Base-by-base conservation (phyloP, 37 sponge, comb jelly and placozoan species). In the Petrosia ficiformis region DNA sequence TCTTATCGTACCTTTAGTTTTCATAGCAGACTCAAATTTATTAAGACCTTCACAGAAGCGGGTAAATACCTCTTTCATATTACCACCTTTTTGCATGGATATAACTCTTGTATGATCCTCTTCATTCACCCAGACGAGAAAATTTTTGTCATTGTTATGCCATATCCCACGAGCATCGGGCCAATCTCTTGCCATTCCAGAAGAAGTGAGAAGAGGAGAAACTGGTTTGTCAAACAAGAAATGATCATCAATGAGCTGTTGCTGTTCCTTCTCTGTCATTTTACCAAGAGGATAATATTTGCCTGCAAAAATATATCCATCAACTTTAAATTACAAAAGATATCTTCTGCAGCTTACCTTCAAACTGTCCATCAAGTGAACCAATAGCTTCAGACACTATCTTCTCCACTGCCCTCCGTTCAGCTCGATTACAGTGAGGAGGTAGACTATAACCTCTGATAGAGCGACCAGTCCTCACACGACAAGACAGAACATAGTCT, bases 91-190 rank as follows among this genome's bases (percentile, higher is more conserved):
- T 68, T 89, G 82, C 87, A 89, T 92, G 71, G 87, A 86, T 72
- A 87, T 92, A 71, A 96, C 73, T 35, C 93, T 77, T 0, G 80
- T 71, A 41, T 96, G 97, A 65, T 96, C 93, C 58, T 92, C 93
- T 42, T 89, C 91, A 60, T 96, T 96, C 25, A 94, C 83, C 92
- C 92, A 92, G 22, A 83, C 77, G 22, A 82, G 79, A 39, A 92
- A 79, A 58, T 64, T 83, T 73, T 92, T 81, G 28, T 42, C 67
- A 28, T 79, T 72, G 67, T 86, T 82, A 59, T 82, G 74, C 80
- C 80, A 91, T 28, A 91, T 74, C 14, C 82, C 88, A 29, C 88
- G 65, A 2, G 70, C 89, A 78, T 82, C 89, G n/a, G 89, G 89
- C 89, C 89, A 89, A 74, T 82, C 84, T 3, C 82, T 44, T 42